These are phyloP conservation scores for Parascotia fuliginaria DNA, from an alignment of 2,888 invertebrate species.

Conservation along the genomic window DNA sequence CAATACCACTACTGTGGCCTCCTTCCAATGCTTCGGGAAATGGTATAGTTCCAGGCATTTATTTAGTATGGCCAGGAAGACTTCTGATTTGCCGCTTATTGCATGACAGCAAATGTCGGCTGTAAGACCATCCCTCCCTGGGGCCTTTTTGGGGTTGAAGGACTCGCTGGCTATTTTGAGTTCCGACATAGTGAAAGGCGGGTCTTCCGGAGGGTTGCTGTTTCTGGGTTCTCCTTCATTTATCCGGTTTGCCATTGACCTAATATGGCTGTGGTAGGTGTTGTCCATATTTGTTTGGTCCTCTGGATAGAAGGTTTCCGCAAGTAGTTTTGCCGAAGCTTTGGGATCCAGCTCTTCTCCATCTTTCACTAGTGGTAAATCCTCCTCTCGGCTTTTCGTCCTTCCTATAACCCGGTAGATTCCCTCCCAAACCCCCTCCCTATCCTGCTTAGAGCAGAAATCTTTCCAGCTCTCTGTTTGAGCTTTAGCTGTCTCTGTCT, in stretches of 20 bases:
- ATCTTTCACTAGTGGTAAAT: neutral
- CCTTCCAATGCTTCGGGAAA: neutral
- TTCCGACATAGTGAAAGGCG: neutral
- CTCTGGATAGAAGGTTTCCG: neutral
- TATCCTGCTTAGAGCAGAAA: conserved; percentile 26
- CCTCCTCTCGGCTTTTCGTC: neutral
- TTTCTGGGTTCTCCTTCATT: too few relatives aligned
- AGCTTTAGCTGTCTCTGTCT: conserved; percentile 2
- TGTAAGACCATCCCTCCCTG: neutral
- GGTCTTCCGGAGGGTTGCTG: neutral
- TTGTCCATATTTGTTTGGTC: too few relatives aligned
- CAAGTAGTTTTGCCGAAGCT: conserved; percentile 9
- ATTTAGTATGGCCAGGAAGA: neutral
- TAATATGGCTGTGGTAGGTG: too few relatives aligned
- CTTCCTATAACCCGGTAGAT: conserved; percentile 1
- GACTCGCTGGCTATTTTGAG: neutral
- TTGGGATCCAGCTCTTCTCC: conserved; percentile 4
- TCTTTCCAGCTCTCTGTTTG: conserved; percentile 22
- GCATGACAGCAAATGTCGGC: neutral
- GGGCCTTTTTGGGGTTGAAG: neutral
- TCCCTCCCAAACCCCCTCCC: conserved; percentile 13
- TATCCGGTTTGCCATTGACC: too few relatives aligned
- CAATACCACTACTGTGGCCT: neutral
- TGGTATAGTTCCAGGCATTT: neutral
- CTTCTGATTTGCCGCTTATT: neutral